Evolutionary conservation across 2,888 invertebrate species (phyloP).

Genomic region (Scrobipalpa costella): DNA sequence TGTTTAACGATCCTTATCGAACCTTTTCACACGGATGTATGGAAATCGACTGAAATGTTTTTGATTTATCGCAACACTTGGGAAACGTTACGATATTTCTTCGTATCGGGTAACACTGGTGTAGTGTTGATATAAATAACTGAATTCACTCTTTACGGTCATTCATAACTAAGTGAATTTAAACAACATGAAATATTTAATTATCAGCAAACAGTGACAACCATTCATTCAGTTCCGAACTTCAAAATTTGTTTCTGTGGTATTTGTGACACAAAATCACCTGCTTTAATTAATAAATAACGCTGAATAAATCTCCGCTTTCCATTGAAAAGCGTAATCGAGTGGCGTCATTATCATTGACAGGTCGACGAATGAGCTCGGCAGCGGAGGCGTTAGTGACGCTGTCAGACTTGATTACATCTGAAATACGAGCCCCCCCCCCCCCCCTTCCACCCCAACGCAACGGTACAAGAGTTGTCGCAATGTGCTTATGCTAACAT

Average conservation of each 20-base stretch:
- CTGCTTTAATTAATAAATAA: not conserved
- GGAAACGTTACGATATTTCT: too few relatives aligned
- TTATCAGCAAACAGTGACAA: not conserved
- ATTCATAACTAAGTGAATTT: too few relatives aligned
- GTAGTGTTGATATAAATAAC: too few relatives aligned
- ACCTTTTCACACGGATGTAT: not conserved
- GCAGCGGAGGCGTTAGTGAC: conserved; percentile 63
- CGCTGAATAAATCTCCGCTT: conserved; percentile 14
- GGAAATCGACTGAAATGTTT: not conserved
- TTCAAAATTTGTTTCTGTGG: too few relatives aligned
- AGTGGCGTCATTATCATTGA: conserved; percentile 54
- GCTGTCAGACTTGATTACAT: conserved; percentile 73
- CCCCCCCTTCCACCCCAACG: conserved; percentile 53
- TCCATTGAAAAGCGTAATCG: conserved; percentile 47
- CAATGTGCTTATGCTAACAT: too few relatives aligned
- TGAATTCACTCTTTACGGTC: too few relatives aligned
- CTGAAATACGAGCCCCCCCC: conserved; percentile 56
- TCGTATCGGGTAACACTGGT: too few relatives aligned
- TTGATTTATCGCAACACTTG: too few relatives aligned
- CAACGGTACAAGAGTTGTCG: too few relatives aligned
- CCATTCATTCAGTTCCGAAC: too few relatives aligned
- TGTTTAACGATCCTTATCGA: conserved; percentile 1
- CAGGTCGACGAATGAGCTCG: conserved; percentile 57
- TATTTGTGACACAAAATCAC: too few relatives aligned
- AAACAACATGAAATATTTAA: not conserved